Evolutionary conservation across 2,113 vertebrate species (phyloP).

Genomic region (Bostrychus sinensis): DNA sequence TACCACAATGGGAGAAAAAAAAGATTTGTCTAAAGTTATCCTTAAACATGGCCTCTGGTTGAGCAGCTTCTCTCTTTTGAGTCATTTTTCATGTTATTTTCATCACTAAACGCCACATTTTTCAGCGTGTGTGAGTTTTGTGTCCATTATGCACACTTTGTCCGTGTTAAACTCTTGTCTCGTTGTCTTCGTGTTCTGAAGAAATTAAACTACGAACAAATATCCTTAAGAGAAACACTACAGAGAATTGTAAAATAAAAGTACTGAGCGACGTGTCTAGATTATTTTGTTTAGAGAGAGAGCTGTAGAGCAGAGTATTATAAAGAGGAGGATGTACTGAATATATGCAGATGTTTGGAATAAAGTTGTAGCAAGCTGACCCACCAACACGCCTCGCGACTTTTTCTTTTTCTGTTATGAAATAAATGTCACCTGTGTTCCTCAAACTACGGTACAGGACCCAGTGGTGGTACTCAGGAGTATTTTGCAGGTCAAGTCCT

Average conservation of each 20-base stretch:
- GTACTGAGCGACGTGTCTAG: slow-evolving; percentile 70
- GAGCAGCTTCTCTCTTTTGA: background rate
- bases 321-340: slow-evolving; percentile 40
- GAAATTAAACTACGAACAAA: slow-evolving; percentile 64
- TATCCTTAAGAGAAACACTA: slow-evolving; percentile 79
- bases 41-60: background rate
- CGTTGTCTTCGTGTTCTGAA: slow-evolving; percentile 68
- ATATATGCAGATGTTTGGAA: slow-evolving; percentile 72
- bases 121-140: slow-evolving; percentile 20
- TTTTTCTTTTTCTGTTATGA: slow-evolving; percentile 33
- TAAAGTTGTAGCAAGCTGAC: slow-evolving; percentile 81
- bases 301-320: slow-evolving; percentile 49
- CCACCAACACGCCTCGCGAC: slow-evolving; percentile 48
- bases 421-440: too few relatives aligned
- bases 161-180: slow-evolving; percentile 60
- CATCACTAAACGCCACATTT: background rate
- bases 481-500: too few relatives aligned
- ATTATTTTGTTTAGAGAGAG: slow-evolving; percentile 75
- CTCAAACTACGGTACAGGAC: too few relatives aligned
- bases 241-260: slow-evolving; percentile 71
- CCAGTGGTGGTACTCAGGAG: too few relatives aligned
- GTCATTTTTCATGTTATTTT: background rate
- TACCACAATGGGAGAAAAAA: too few relatives aligned
- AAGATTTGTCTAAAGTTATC: background rate
- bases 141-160: slow-evolving; percentile 47